These are phyloP conservation scores for Orchesellides sinensis DNA, from an alignment of 2,888 invertebrate genomes.

Conservation along the genomic window DNA sequence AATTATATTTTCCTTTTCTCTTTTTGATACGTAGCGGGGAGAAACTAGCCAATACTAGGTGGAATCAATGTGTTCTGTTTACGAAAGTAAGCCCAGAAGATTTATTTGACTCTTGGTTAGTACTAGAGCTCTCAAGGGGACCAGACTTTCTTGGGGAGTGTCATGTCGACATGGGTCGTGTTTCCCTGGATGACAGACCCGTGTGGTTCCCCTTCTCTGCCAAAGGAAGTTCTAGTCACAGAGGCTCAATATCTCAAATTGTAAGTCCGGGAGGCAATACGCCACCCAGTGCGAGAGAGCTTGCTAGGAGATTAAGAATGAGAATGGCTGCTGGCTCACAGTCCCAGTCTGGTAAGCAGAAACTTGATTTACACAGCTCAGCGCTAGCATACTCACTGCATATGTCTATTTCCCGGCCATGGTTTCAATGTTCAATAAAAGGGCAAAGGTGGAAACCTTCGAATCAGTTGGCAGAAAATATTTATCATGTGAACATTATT, in stretches of 20 bases:
- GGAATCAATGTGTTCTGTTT: constrained; percentile 74
- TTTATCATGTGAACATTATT: background rate
- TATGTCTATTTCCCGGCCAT: constrained; percentile 17
- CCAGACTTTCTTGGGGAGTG: constrained; percentile 75
- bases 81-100: constrained; percentile 75
- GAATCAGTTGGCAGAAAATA: too few relatives aligned
- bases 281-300: constrained; percentile 73
- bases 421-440: constrained; percentile 18
- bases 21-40: constrained; percentile 68
- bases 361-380: constrained; percentile 16
- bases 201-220: constrained; percentile 85
- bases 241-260: constrained; percentile 74
- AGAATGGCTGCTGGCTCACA: constrained; percentile 73
- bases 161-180: constrained; percentile 86
- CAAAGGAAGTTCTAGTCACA: constrained; percentile 74
- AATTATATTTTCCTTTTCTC: background rate
- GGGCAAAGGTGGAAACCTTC: constrained; percentile 12
- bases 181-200: constrained; percentile 91
- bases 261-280: constrained; percentile 71
- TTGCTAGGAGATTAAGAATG: constrained; percentile 74
- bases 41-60: constrained; percentile 73
- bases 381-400: too few relatives aligned
- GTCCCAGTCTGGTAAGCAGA: constrained; percentile 73
- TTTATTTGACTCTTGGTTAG: constrained; percentile 75
- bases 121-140: constrained; percentile 72